Evolutionary conservation across 35 echinoderm and acorn worm species (phyloP).

Genomic region (Anneissia japonica): DNA sequence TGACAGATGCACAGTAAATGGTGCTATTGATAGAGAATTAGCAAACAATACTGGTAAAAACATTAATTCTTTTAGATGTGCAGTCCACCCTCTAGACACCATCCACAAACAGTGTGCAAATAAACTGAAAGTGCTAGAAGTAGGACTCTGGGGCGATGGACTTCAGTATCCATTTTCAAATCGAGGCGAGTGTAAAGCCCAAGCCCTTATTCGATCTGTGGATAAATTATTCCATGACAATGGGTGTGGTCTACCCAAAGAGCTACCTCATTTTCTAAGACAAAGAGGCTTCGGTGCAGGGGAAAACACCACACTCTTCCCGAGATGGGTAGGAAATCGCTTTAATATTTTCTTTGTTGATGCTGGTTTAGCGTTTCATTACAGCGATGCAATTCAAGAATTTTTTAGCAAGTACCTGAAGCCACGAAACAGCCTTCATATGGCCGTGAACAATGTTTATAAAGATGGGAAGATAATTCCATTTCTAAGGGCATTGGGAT

Average conservation of each 20-base stretch:
- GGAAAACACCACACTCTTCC: too few relatives aligned
- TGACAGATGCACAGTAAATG: constrained; percentile 3
- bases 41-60: constrained; percentile 4
- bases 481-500: not conserved
- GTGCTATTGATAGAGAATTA: constrained; percentile 1
- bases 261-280: too few relatives aligned
- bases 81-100: constrained; percentile 20
- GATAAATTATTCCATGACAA: too few relatives aligned
- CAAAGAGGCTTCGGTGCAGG: too few relatives aligned
- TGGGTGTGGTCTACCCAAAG: too few relatives aligned
- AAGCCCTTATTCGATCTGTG: too few relatives aligned
- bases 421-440: constrained; percentile 19
- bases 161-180: too few relatives aligned
- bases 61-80: constrained; percentile 26
- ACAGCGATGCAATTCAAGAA: constrained; percentile 4
- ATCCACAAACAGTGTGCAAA: constrained; percentile 19
- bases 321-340: constrained; percentile 24
- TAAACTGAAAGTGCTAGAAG: too few relatives aligned
- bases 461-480: not conserved
- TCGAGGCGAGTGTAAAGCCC: too few relatives aligned
- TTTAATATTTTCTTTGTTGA: constrained; percentile 42
- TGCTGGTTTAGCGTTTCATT: constrained; percentile 7
- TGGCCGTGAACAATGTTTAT: constrained; percentile 15
- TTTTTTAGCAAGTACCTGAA: constrained; percentile 2
- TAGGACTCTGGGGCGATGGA: too few relatives aligned